phyloP scores from a whole-genome alignment of 2,888 invertebrate species.

The Limenitis camilla region DNA sequence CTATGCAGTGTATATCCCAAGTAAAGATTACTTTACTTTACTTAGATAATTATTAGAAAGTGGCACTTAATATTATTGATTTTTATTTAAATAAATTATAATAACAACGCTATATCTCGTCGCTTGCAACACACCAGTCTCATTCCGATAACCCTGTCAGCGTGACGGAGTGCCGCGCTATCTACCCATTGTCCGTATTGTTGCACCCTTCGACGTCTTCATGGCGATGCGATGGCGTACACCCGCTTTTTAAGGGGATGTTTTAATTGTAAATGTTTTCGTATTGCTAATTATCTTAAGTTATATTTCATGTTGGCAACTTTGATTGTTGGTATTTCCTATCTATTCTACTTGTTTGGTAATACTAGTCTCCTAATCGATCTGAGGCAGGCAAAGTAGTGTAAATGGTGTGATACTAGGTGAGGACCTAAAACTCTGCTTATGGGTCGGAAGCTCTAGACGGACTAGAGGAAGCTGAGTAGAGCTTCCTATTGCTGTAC shows the following conservation, averaged over 20 bases:
- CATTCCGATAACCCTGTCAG: slow-evolving; percentile 68
- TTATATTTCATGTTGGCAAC: neutral
- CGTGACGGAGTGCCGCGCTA: slow-evolving; percentile 70
- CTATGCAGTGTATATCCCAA: too few species aligned
- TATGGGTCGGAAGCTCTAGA: too few species aligned
- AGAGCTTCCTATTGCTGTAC: too few species aligned
- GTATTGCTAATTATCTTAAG: neutral
- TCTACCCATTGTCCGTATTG: slow-evolving; percentile 49
- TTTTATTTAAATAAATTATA: neutral
- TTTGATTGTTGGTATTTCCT: too few species aligned
- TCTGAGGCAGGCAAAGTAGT: too few species aligned
- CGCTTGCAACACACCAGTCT: slow-evolving; percentile 29
- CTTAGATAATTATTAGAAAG: too few species aligned
- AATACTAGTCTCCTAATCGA: too few species aligned
- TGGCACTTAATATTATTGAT: neutral
- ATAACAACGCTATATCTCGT: slow-evolving; percentile 18
- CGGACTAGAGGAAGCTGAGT: too few species aligned
- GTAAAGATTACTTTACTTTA: too few species aligned
- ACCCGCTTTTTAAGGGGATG: slow-evolving; percentile 17
- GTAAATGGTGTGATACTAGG: too few species aligned
- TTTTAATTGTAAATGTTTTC: slow-evolving; percentile 18
- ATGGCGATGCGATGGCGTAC: slow-evolving; percentile 27
- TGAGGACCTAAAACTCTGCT: too few species aligned
- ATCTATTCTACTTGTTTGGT: too few species aligned
- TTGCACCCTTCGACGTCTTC: slow-evolving; percentile 59